Evolutionary conservation across 2,113 vertebrate genomes (phyloP), one percentile per base, ranked within the genome.

Genomic region (Megalops atlanticus): DNA sequence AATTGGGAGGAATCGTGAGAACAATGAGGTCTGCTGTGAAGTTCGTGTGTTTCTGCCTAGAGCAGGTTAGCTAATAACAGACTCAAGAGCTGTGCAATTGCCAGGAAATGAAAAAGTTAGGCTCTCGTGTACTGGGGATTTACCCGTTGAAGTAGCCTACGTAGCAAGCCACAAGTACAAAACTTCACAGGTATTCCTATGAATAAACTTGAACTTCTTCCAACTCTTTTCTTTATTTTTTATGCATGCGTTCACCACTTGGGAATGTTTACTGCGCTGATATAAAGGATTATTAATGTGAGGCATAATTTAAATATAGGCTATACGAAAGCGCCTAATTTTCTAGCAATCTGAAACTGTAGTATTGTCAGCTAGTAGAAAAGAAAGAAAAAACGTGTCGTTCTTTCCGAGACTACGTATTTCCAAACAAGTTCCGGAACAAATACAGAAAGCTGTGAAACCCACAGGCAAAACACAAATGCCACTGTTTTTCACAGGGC

Each of bases 1-100:
- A 95, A 95, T 92, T 92, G 92, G 93, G 91, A 94, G 94, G 93
- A 91, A 92, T 90, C 89, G 73, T 84, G 92, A 90, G 95, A 96
- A 97, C 97, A 98, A 98, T 96, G 95, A 89, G 86, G 89, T 87
- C 91, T 94, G 95, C 96, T 97, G 96, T 96, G 78, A 82, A 80
- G 64, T 83, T 84, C 87, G 86, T 74, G 58, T 89, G 92, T 89
- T 91, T 90, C 91, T 89, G 89, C 90, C 16, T 84, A 89, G 90
- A 91, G 89, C 39, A 72, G 80, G 81, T 70, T 88, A 91, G 89
- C 91, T 88, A 89, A 90, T 92, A 92, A 91, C 91, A 88, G 87
- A 89, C 91, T 89, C 87, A 86, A 89, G 82, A 87, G 90, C 89
- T 92, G 89, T 87, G 91, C 88, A 91, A 89, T 87, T 90, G 87